Percentiles rank a stretch among this genome's conserved stretches.
phyloP scores from a whole-genome alignment of 2,797 vertebrate genomes.

The Acanthurus tractus region DNA sequence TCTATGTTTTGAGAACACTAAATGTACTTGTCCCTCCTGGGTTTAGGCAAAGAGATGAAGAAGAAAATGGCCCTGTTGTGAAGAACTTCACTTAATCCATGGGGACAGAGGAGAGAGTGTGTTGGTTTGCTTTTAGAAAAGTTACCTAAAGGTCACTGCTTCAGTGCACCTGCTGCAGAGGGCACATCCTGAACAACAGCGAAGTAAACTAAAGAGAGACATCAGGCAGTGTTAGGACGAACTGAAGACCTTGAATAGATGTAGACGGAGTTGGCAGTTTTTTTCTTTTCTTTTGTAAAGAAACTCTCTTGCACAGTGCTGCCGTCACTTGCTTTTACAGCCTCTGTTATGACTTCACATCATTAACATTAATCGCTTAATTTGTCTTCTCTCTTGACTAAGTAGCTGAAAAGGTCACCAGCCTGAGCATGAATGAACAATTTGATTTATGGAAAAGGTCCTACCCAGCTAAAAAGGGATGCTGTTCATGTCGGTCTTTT shows the following conservation, averaged over 20 bases:
- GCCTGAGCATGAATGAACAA: slow-evolving; percentile 11
- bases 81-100: slow-evolving; percentile 15
- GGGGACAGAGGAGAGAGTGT: slow-evolving; percentile 34
- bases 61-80: slow-evolving; percentile 21
- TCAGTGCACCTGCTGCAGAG: slow-evolving; percentile 21
- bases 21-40: slow-evolving; percentile 31
- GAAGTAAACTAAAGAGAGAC: slow-evolving; percentile 34
- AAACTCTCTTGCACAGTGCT: not conserved
- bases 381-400: slow-evolving; percentile 40
- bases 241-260: not conserved
- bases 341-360: slow-evolving; percentile 4
- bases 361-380: slow-evolving; percentile 34
- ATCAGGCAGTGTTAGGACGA: slow-evolving; percentile 8
- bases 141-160: slow-evolving; percentile 54
- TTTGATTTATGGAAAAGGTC: slow-evolving; percentile 40
- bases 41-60: slow-evolving; percentile 43
- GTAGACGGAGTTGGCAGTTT: not conserved
- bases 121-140: slow-evolving; percentile 48
- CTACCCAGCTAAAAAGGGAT: slow-evolving; percentile 5
- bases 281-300: not conserved
- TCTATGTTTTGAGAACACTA: not conserved
- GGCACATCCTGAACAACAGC: not conserved
- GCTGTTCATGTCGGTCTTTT: not conserved
- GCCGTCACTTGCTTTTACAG: slow-evolving; percentile 22
- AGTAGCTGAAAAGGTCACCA: slow-evolving; percentile 56